These are phyloP conservation scores for Drosophila littoralis DNA, from an alignment of 1,140 invertebrate species.

Conservation along the genomic window DNA sequence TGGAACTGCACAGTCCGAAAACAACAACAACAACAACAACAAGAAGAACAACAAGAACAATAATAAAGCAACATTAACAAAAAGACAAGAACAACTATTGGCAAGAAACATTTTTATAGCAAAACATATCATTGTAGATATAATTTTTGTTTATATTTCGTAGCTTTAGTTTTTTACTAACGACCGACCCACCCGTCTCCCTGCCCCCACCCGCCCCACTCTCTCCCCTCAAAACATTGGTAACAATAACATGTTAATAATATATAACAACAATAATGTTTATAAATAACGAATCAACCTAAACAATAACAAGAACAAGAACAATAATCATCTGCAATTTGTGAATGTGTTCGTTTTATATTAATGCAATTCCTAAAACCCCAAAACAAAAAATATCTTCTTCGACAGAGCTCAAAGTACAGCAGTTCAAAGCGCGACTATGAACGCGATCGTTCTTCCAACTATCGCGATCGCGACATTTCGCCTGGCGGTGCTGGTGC, in stretches of 20 bases:
- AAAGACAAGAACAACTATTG: conserved; percentile 8
- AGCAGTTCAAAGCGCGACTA: conserved; percentile 86
- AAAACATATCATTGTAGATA: conserved; percentile 5
- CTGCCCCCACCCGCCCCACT: neutral
- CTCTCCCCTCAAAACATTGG: conserved; percentile 10
- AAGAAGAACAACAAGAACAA: no score
- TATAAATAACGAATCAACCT: conserved; percentile 4
- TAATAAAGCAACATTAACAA: neutral
- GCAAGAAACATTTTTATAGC: conserved; percentile 7
- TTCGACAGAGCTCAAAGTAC: conserved; percentile 89
- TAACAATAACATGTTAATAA: conserved; percentile 19
- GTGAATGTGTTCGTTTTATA: conserved; percentile 4
- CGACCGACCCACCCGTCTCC: neutral
- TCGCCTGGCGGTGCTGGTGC: conserved; percentile 88
- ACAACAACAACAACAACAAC: neutral
- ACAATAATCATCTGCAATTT: conserved; percentile 6
- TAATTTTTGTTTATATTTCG: conserved; percentile 18
- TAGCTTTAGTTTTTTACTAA: conserved; percentile 13
- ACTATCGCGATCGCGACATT: conserved; percentile 83
- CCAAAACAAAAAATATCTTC: conserved; percentile 2
- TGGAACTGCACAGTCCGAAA: conserved; percentile 9
- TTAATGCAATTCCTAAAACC: conserved; percentile 9
- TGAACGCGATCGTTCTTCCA: conserved; percentile 84
- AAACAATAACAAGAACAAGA: conserved; percentile 2
- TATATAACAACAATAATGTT: conserved; percentile 4